These are phyloP conservation scores for Ciona savignyi DNA, from an alignment of 23 tunicate species.

Conservation along the genomic window DNA sequence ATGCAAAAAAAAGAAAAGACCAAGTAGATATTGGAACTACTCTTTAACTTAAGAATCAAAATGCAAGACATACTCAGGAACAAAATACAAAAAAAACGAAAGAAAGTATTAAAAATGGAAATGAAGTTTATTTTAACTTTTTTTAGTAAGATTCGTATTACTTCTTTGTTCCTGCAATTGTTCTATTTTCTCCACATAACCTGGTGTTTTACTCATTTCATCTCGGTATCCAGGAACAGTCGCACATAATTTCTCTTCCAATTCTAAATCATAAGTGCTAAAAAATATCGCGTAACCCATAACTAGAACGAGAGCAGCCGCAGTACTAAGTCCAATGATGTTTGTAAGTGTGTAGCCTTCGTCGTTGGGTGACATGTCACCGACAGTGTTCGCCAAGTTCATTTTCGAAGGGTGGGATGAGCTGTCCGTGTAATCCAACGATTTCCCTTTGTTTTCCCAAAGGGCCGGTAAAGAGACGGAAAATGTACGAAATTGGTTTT, in stretches of 20 bases:
- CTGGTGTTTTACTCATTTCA: constrained; percentile 9
- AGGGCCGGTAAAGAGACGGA: too few relatives aligned
- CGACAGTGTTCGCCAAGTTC: not conserved
- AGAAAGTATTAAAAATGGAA: not conserved
- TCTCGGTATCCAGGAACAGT: constrained; percentile 20
- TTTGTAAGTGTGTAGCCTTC: not conserved
- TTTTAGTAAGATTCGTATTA: not conserved
- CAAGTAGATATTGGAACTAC: too few relatives aligned
- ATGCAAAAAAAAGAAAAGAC: too few relatives aligned
- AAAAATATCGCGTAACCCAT: constrained; percentile 11
- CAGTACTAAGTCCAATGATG: not conserved
- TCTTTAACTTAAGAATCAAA: not conserved
- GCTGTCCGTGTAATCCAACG: constrained; percentile 16
- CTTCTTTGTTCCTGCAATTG: not conserved
- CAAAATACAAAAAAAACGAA: not conserved
- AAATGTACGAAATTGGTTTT: too few relatives aligned
- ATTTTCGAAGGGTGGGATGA: constrained; percentile 6
- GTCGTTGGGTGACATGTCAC: not conserved
- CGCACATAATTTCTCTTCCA: constrained; percentile 2
- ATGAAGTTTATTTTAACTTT: not conserved
- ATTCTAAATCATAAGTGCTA: constrained; percentile 15
- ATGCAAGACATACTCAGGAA: too few relatives aligned
- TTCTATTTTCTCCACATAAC: constrained; percentile 3
- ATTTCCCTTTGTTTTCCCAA: too few relatives aligned
- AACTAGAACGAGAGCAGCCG: not conserved